Evolutionary conservation across 2,113 vertebrate genomes (phyloP).

Genomic region (Petromus typicus): DNA sequence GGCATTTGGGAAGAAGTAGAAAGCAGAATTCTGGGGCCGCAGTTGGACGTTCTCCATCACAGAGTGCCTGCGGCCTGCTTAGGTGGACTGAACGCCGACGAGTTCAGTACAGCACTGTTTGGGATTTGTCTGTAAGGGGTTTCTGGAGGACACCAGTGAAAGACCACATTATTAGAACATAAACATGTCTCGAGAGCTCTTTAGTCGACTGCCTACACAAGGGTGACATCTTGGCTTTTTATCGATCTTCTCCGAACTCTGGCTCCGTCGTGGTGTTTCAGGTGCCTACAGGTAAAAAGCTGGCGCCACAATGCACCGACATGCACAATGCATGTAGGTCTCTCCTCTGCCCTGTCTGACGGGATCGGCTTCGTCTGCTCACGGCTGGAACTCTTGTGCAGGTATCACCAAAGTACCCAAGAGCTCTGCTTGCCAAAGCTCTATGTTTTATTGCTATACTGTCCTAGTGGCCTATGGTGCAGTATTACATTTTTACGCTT

Average conservation of each 20-base stretch:
- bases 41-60: not conserved
- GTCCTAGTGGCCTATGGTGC: not conserved
- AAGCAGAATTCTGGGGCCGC: not conserved
- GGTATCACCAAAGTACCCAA: not conserved
- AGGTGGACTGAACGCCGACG: not conserved
- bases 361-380: not conserved
- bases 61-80: too few relatives aligned
- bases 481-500: not conserved
- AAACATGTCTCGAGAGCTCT: not conserved
- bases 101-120: not conserved
- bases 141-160: not conserved
- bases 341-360: not conserved
- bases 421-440: not conserved
- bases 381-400: not conserved
- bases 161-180: not conserved
- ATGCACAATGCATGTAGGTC: too few relatives aligned
- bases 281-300: not conserved
- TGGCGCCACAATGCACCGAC: not conserved
- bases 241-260: not conserved
- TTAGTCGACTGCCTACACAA: not conserved
- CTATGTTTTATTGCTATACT: too few relatives aligned
- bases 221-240: not conserved
- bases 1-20: not conserved
- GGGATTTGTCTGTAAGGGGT: not conserved
- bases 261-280: not conserved